Conservation (phyloP, 1,140 invertebrate species). For the Apis florea region DNA sequence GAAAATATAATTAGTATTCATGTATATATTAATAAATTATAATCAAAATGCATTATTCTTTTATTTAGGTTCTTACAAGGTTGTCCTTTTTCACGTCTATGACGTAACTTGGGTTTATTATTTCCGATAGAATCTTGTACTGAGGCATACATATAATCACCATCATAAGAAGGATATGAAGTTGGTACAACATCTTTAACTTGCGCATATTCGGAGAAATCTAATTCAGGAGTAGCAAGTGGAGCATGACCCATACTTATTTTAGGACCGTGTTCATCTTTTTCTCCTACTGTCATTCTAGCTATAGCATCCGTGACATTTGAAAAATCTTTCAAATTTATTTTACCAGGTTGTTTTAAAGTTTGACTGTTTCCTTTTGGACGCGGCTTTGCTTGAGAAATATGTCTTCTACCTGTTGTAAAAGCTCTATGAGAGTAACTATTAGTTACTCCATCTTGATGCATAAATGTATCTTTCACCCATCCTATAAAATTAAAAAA, state of each 20-base stretch:
- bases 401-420: conserved; percentile 88
- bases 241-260: conserved; percentile 86
- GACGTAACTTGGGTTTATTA: conserved; percentile 82
- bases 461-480: conserved; percentile 85
- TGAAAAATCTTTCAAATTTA: conserved; percentile 94
- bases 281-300: conserved; percentile 86
- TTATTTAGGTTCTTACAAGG: conserved; percentile 79
- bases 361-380: conserved; percentile 90
- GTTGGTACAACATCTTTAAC: conserved; percentile 84
- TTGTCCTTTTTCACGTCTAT: conserved; percentile 84
- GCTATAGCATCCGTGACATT: conserved; percentile 93
- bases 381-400: conserved; percentile 84
- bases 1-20: conserved; percentile 33
- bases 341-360: conserved; percentile 93
- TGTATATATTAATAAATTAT: conserved; percentile 13
- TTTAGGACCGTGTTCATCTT: conserved; percentile 80
- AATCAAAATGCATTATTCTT: neutral
- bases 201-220: conserved; percentile 86
- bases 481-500: conserved; percentile 79
- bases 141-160: conserved; percentile 83
- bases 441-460: conserved; percentile 82
- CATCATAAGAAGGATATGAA: conserved; percentile 82
- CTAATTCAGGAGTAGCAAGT: conserved; percentile 89
- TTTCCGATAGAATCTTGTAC: conserved; percentile 84
- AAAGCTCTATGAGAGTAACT: conserved; percentile 89